Conservation (phyloP, 2,888 invertebrate species). For the Agrotis ipsilon region DNA sequence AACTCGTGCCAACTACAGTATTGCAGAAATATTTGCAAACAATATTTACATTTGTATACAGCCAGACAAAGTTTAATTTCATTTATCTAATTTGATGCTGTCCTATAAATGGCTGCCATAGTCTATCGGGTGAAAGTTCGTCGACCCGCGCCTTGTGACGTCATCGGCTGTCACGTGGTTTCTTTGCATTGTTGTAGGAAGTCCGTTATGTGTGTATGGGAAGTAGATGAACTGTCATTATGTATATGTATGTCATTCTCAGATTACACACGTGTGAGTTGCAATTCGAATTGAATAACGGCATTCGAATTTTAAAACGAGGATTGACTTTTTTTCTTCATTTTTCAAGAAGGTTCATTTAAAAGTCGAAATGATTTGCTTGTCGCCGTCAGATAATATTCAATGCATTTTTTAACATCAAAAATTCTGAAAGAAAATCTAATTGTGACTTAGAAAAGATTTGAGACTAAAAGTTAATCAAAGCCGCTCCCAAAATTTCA, state of each 20-base stretch:
- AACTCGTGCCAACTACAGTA: constrained; percentile 28
- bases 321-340: too few relatives aligned
- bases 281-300: not conserved
- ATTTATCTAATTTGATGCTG: constrained; percentile 26
- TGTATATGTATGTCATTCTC: constrained; percentile 14
- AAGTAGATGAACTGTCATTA: constrained; percentile 29
- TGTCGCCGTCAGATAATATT: not conserved
- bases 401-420: not conserved
- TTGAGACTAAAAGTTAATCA: not conserved
- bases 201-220: constrained; percentile 49
- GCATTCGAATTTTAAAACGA: constrained; percentile 18
- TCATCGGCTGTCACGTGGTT: constrained; percentile 58
- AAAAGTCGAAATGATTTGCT: not conserved
- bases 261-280: constrained; percentile 2
- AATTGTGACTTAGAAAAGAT: not conserved
- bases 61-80: constrained; percentile 50
- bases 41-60: constrained; percentile 50
- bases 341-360: not conserved
- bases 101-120: constrained; percentile 47
- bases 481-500: not conserved
- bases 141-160: constrained; percentile 55
- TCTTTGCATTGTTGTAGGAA: constrained; percentile 50
- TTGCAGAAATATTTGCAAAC: constrained; percentile 22
- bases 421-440: not conserved
- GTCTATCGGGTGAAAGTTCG: constrained; percentile 65